These are phyloP conservation scores for Sarcophaga subvicina DNA, from an alignment of 2,888 invertebrate species.

Conservation along the genomic window DNA sequence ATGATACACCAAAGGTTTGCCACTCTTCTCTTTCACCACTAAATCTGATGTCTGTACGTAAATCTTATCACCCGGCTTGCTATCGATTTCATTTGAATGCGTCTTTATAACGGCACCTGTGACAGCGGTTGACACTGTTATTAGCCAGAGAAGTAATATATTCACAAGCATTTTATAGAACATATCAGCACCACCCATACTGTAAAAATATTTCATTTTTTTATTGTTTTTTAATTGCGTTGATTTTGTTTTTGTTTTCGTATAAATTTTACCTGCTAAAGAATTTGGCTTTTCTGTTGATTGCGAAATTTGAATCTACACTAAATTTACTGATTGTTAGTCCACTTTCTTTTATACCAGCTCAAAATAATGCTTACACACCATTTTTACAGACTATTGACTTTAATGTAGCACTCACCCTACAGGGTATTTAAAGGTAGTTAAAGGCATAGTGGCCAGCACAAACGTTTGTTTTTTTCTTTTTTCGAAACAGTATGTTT, in stretches of 20 bases:
- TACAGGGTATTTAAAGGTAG: slow-evolving; percentile 18
- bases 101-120: neutral
- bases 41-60: slow-evolving; percentile 66
- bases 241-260: neutral
- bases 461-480: neutral
- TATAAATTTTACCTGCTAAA: slow-evolving; percentile 31
- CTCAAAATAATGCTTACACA: slow-evolving; percentile 43
- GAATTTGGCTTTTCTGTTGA: slow-evolving; percentile 28
- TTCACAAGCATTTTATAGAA: slow-evolving; percentile 34
- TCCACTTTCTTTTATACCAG: slow-evolving; percentile 67
- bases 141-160: slow-evolving; percentile 42
- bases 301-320: slow-evolving; percentile 53
- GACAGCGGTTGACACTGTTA: neutral
- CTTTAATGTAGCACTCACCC: slow-evolving; percentile 42
- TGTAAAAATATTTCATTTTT: neutral
- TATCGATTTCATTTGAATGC: slow-evolving; percentile 1
- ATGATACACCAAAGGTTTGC: slow-evolving; percentile 71
- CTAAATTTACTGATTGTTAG: slow-evolving; percentile 52
- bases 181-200: slow-evolving; percentile 30
- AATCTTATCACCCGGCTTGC: neutral
- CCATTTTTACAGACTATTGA: slow-evolving; percentile 43
- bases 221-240: neutral
- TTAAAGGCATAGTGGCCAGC: neutral
- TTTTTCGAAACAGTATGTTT: no score
- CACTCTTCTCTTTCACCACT: slow-evolving; percentile 58